Evolutionary conservation across 2,113 vertebrate species (phyloP).

Genomic region (Carettochelys insculpta): DNA sequence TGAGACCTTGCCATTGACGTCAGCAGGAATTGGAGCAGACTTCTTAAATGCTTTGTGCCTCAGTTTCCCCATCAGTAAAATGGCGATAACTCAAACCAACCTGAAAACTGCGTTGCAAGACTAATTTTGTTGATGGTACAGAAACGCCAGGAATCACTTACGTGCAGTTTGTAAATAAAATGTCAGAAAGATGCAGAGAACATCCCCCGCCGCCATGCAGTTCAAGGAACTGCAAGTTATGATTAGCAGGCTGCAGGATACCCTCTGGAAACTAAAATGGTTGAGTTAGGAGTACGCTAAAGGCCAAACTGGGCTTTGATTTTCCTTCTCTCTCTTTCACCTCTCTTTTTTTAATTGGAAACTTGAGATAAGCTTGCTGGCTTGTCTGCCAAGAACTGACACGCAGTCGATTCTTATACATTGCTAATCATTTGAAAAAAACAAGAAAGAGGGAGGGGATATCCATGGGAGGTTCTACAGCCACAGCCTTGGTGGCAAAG

Average conservation of each 20-base stretch:
- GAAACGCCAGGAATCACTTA: not conserved
- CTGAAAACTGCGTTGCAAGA: not conserved
- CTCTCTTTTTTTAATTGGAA: not conserved
- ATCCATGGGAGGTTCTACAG: not conserved
- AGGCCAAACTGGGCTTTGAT: not conserved
- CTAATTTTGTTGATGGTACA: not conserved
- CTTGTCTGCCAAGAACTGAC: conserved; percentile 13
- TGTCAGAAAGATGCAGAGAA: conserved; percentile 47
- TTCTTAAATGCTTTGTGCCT: not conserved
- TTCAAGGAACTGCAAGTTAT: conserved; percentile 25
- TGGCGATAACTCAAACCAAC: not conserved
- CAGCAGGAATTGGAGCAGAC: conserved; percentile 7
- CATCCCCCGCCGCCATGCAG: not conserved
- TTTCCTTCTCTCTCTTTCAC: not conserved
- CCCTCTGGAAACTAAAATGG: conserved; percentile 10
- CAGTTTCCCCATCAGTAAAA: conserved; percentile 28
- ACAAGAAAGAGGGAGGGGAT: not conserved
- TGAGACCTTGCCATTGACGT: not conserved
- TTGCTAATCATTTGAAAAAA: not conserved
- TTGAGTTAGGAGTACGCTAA: not conserved
- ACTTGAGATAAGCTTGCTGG: not conserved
- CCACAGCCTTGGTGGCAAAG: not conserved
- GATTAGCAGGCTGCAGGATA: conserved; percentile 1
- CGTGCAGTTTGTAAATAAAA: conserved; percentile 33
- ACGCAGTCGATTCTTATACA: conserved; percentile 5